Conservation (phyloP, 2,888 invertebrate genomes). For the Scotopteryx bipunctaria region DNA sequence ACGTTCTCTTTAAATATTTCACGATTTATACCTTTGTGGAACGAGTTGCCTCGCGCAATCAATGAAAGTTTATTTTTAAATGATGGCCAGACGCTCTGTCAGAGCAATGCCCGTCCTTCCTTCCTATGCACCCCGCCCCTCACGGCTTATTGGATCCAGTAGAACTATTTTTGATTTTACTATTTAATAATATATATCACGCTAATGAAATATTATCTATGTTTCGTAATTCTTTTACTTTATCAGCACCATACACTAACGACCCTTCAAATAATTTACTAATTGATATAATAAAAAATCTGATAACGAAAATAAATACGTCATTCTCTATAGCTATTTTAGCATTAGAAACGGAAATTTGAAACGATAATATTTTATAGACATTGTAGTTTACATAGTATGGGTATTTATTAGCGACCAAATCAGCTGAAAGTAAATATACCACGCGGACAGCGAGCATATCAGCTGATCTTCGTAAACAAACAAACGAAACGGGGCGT, state of each 20-base stretch:
- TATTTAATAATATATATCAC: neutral
- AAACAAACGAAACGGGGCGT: conserved; percentile 47
- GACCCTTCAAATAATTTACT: conserved; percentile 18
- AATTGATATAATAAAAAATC: conserved; percentile 30
- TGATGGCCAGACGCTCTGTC: conserved; percentile 38
- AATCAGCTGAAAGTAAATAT: conserved; percentile 39
- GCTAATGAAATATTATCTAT: neutral
- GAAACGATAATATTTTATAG: conserved; percentile 14
- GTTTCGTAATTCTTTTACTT: conserved; percentile 12
- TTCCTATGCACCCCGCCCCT: conserved; percentile 53
- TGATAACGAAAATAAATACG: conserved; percentile 23
- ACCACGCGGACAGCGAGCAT: conserved; percentile 46
- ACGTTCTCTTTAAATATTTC: conserved; percentile 30
- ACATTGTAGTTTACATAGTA: conserved; percentile 6
- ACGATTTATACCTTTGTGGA: conserved; percentile 30
- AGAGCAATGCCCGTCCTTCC: conserved; percentile 74
- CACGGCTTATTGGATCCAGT: conserved; percentile 11
- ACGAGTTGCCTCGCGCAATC: conserved; percentile 40
- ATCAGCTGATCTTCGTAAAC: conserved; percentile 77
- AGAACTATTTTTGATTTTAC: neutral
- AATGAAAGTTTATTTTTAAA: conserved; percentile 50
- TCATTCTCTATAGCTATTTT: conserved; percentile 4
- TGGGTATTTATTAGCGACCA: conserved; percentile 14
- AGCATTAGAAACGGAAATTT: conserved; percentile 16
- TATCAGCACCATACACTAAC: conserved; percentile 10